Evolutionary conservation across 2,888 invertebrate species (phyloP).

Genomic region (Ctenicera cuprea): DNA sequence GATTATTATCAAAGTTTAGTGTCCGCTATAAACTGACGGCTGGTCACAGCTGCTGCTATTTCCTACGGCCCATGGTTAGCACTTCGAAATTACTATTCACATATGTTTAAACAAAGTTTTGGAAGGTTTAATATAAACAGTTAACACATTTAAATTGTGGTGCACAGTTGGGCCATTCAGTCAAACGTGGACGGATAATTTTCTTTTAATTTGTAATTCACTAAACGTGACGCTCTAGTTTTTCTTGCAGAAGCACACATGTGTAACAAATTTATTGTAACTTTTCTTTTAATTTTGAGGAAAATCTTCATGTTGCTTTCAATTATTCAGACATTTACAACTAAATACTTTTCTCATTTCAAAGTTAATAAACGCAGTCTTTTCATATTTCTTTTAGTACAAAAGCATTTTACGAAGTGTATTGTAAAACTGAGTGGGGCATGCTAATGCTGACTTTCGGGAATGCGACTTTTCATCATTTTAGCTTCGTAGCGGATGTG

Average conservation of each 20-base stretch:
- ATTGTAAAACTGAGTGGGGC: slow-evolving; percentile 27
- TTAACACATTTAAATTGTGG: slow-evolving; percentile 40
- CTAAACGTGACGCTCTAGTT: too few relatives aligned
- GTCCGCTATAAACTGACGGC: slow-evolving; percentile 55
- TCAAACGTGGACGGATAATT: not conserved
- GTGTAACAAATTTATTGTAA: not conserved
- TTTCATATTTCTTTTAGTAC: slow-evolving; percentile 12
- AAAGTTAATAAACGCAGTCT: slow-evolving; percentile 17
- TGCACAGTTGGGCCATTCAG: slow-evolving; percentile 1
- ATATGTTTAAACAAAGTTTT: slow-evolving; percentile 41
- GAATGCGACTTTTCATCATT: slow-evolving; percentile 34
- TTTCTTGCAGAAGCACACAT: too few relatives aligned
- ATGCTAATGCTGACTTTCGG: slow-evolving; percentile 22
- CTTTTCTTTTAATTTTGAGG: not conserved
- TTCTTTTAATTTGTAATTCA: not conserved
- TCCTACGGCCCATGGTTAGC: slow-evolving; percentile 53
- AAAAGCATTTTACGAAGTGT: slow-evolving; percentile 28
- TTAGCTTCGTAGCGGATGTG: slow-evolving; percentile 32
- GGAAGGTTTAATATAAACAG: slow-evolving; percentile 42
- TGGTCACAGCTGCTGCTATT: slow-evolving; percentile 57
- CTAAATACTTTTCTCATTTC: not conserved
- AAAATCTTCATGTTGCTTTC: not conserved
- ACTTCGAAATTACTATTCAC: slow-evolving; percentile 52
- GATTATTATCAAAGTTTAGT: slow-evolving; percentile 57
- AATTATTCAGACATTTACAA: not conserved